phyloP scores from a whole-genome alignment of 2,888 invertebrate species.

The Pandemis heparana region DNA sequence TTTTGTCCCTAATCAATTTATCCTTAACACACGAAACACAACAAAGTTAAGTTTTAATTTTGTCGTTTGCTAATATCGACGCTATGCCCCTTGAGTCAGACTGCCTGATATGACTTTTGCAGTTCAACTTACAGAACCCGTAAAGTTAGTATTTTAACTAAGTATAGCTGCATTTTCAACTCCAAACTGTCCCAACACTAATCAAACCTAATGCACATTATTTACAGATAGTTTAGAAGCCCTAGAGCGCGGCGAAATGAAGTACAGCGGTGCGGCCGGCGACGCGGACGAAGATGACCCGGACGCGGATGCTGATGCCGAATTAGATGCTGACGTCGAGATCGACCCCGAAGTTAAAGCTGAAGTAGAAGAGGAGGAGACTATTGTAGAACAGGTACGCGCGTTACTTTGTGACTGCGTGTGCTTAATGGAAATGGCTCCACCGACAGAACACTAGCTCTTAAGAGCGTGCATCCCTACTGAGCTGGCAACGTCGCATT shows the following conservation, averaged over 20 bases:
- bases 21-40: not conserved
- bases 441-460: too few relatives aligned
- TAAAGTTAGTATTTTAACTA: not conserved
- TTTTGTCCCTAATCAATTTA: not conserved
- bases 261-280: conserved; percentile 90
- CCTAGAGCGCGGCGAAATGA: conserved; percentile 95
- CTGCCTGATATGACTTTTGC: not conserved
- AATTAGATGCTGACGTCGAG: conserved; percentile 85
- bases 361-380: conserved; percentile 87
- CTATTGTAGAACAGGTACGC: conserved; percentile 67
- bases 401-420: too few relatives aligned
- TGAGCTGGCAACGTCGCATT: too few relatives aligned
- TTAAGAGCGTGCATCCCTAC: too few relatives aligned
- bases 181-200: not conserved
- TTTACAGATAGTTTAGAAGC: conserved; percentile 90
- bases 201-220: not conserved
- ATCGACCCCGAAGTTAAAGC: conserved; percentile 81
- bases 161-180: not conserved
- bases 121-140: not conserved
- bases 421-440: too few relatives aligned
- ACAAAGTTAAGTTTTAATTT: too few relatives aligned
- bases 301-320: conserved; percentile 76
- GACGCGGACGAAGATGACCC: conserved; percentile 88
- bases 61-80: too few relatives aligned
- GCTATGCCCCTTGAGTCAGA: too few relatives aligned